Conservation (phyloP, 2,888 invertebrate species). For the Isotomurus palustris region DNA sequence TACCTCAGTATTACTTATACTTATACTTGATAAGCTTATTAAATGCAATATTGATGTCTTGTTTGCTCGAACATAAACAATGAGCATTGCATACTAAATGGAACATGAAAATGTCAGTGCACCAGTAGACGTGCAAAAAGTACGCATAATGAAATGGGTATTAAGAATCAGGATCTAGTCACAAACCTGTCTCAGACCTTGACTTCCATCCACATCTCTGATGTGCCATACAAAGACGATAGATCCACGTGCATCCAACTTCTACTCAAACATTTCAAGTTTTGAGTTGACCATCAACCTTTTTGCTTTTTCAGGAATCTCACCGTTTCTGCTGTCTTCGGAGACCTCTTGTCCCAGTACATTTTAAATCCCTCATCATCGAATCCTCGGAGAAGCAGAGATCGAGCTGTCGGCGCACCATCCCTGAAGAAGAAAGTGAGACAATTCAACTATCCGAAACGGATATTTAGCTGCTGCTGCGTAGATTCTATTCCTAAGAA, state of each 20-base stretch:
- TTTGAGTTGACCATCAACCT: neutral
- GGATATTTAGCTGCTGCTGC: neutral
- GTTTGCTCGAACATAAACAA: too few species aligned
- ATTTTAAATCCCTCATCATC: constrained; percentile 84
- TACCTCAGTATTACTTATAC: too few species aligned
- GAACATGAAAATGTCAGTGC: too few species aligned
- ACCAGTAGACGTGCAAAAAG: too few species aligned
- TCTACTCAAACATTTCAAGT: constrained; percentile 18
- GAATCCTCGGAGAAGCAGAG: constrained; percentile 83
- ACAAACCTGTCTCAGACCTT: constrained; percentile 25
- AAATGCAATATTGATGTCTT: too few species aligned
- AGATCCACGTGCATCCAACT: constrained; percentile 22
- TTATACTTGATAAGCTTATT: too few species aligned
- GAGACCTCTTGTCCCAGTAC: constrained; percentile 88
- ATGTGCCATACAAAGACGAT: constrained; percentile 30
- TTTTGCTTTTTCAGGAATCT: constrained; percentile 39
- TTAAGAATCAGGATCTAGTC: too few species aligned
- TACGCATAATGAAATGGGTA: too few species aligned
- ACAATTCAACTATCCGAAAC: neutral
- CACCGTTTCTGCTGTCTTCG: constrained; percentile 76
- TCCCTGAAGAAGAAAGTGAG: constrained; percentile 55
- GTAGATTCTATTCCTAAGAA: neutral
- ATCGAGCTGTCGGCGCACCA: constrained; percentile 80
- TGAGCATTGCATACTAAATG: too few species aligned
- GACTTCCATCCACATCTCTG: constrained; percentile 13